A percentile compares a stretch with the other conserved stretches of the same genome.
These are phyloP conservation scores for Drosophila pseudoobscura DNA, from an alignment of 1,140 invertebrate genomes.

Conservation along the genomic window DNA sequence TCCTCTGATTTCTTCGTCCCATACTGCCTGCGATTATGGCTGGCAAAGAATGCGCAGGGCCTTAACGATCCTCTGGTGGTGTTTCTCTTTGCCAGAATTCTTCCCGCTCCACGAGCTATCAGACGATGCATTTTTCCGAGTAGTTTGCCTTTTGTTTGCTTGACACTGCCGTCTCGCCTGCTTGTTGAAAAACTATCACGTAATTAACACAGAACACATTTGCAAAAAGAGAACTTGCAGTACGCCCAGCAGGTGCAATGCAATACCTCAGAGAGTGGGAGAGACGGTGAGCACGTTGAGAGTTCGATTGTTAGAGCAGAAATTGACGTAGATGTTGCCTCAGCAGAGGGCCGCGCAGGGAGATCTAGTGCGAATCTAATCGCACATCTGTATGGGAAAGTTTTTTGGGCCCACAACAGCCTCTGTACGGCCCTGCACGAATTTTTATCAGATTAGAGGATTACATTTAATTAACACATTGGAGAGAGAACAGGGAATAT, in stretches of 20 bases:
- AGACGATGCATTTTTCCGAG: constrained; percentile 20
- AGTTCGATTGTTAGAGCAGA: too few relatives aligned
- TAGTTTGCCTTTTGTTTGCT: background rate
- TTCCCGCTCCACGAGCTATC: constrained; percentile 1
- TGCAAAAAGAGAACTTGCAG: constrained; percentile 17
- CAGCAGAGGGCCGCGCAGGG: too few relatives aligned
- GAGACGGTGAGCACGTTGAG: too few relatives aligned
- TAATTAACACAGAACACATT: constrained; percentile 15
- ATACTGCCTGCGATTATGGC: background rate
- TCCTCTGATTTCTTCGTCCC: background rate
- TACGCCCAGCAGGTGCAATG: constrained; percentile 1
- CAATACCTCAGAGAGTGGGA: constrained; percentile 14
- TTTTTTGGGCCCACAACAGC: too few relatives aligned
- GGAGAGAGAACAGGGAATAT: background rate
- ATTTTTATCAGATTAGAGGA: background rate
- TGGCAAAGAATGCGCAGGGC: background rate
- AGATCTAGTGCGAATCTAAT: background rate
- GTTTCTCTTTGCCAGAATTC: constrained; percentile 1
- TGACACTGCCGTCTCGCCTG: background rate
- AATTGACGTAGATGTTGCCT: too few relatives aligned
- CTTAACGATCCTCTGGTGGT: background rate
- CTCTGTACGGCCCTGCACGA: too few relatives aligned
- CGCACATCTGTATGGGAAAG: background rate
- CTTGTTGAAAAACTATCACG: constrained; percentile 15
- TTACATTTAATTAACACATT: background rate